Evolutionary conservation across 1,140 invertebrate genomes (phyloP), one percentile per base, ranked within the genome.

Genomic region (Arctopsyche grandis): DNA sequence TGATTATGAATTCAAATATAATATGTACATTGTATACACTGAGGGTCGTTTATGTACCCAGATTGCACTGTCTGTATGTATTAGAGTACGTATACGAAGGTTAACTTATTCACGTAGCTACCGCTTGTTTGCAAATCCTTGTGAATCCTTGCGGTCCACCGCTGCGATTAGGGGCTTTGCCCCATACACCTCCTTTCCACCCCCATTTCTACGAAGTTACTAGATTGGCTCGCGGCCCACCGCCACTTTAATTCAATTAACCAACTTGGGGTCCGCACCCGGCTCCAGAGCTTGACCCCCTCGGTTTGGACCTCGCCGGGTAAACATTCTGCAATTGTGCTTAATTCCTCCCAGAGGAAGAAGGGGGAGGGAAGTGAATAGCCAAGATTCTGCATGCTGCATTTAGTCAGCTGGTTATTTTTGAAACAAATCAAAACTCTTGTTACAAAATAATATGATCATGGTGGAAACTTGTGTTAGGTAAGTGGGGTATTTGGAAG

Each of bases 131-230:
- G 81, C 81, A 82, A 79, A 82, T 82, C 81, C 81, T 80, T 80
- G 81, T 82, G 80, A 82, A 82, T 82, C 81, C 81, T 82, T 82
- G 81, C 81, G 81, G 81, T 82, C 81, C 81, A 80, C 81, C 81
- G 81, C 73, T 63, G 73, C 79, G 81, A 82, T 82, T 82, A 82
- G 78, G 78, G 77, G 48, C 43, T 21, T 74, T 66, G 56, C 16
- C 24, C 77, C 75, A 29, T 38, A 38, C 29, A 19, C 21, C 63
- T 3, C 56, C 48, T 52, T 7, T n/a, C 1, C 29, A 38, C 29
- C 29, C 29, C 29, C 7, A 38, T 38, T 38, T 38, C 80, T 79
- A 76, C 75, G 73, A 79, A 81, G 81, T 82, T 77, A 77, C 81
- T 78, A 82, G 81, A 82, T 82, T 82, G 81, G 75, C 78, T 43